A percentile compares a stretch with the other conserved stretches of the same genome.
Conservation (phyloP, 2,888 invertebrate genomes). For the Drosophila cognata region DNA sequence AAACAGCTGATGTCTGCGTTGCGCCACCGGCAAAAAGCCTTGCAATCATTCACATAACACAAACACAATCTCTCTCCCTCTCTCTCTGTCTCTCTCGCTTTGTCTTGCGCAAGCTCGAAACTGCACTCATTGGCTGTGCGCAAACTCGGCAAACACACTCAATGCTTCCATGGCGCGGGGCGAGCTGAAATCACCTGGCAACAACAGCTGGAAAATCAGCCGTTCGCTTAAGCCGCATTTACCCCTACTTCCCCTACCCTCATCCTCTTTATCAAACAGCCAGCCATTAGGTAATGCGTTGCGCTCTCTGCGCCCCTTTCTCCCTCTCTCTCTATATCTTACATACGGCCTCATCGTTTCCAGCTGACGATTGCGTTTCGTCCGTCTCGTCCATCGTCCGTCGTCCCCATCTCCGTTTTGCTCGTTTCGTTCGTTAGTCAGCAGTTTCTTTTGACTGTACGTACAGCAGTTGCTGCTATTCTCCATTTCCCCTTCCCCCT, state of each 20-base stretch:
- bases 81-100: neutral
- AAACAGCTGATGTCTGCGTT: conserved; percentile 72
- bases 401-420: conserved; percentile 19
- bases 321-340: neutral
- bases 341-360: conserved; percentile 58
- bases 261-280: conserved; percentile 10
- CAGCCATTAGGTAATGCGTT: conserved; percentile 60
- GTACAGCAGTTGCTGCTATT: conserved; percentile 41
- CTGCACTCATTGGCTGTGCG: conserved; percentile 58
- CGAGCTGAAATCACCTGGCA: conserved; percentile 77
- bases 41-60: conserved; percentile 36
- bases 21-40: conserved; percentile 53
- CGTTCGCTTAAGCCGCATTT: conserved; percentile 63
- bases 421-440: conserved; percentile 60
- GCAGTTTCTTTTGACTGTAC: conserved; percentile 66
- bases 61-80: conserved; percentile 10
- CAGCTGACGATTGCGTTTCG: conserved; percentile 60
- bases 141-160: conserved; percentile 64
- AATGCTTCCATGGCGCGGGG: conserved; percentile 51
- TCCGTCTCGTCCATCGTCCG: conserved; percentile 10
- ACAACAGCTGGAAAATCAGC: conserved; percentile 84
- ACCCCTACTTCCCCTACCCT: neutral
- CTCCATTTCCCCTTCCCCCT: conserved; percentile 4
- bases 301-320: conserved; percentile 7
- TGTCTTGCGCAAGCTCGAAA: conserved; percentile 39